Conservation (phyloP, 2,888 invertebrate genomes). For the Sarcophaga caerulescens region DNA sequence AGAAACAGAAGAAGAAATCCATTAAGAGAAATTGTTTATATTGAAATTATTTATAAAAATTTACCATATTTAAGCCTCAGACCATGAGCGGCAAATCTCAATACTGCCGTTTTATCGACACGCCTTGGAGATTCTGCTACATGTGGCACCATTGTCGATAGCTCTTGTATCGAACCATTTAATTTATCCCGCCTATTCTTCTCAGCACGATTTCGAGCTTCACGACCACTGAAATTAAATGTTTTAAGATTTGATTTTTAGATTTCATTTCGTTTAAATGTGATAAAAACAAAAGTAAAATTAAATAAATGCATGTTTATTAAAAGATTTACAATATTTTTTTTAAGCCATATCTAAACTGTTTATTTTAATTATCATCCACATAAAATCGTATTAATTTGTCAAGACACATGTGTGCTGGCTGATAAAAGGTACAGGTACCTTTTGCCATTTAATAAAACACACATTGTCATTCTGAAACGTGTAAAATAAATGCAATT, state of each 20-base stretch:
- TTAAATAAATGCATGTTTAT: no score
- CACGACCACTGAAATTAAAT: slow-evolving; percentile 84
- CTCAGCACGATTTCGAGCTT: slow-evolving; percentile 93
- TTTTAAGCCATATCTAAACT: neutral
- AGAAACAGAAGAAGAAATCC: slow-evolving; percentile 19
- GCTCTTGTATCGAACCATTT: slow-evolving; percentile 91
- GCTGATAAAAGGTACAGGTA: slow-evolving; percentile 15
- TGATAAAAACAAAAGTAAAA: no score
- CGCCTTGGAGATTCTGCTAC: slow-evolving; percentile 91
- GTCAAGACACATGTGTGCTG: neutral
- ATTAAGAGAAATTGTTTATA: neutral
- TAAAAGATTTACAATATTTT: no score
- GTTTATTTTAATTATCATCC: neutral
- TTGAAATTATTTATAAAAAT: slow-evolving; percentile 12
- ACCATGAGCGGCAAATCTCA: slow-evolving; percentile 92
- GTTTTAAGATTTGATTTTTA: no score
- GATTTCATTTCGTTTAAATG: no score
- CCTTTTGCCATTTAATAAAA: neutral
- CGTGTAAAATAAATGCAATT: neutral
- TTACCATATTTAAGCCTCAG: slow-evolving; percentile 88
- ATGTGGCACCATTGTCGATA: slow-evolving; percentile 91
- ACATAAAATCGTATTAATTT: neutral
- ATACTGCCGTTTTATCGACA: slow-evolving; percentile 94
- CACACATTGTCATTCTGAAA: neutral
- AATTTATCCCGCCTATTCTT: slow-evolving; percentile 94